A percentile compares a stretch with the other conserved stretches of the same genome.
Conservation (phyloP, 2,797 vertebrate species). For the Enteromius unitaeniatus region DNA sequence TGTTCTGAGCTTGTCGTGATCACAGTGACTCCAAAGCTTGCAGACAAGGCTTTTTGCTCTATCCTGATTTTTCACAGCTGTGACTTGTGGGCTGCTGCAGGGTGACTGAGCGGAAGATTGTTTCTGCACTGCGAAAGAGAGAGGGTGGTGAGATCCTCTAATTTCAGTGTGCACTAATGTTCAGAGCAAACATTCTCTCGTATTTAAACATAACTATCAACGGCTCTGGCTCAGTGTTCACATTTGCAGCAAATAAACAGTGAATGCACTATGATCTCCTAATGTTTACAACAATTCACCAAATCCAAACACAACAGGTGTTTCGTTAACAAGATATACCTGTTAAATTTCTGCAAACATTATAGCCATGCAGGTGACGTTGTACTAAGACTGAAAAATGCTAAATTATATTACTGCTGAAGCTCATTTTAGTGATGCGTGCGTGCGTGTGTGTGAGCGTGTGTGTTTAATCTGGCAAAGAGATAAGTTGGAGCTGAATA, state of each 20-base stretch:
- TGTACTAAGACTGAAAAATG: not conserved
- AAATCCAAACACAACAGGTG: constrained; percentile 24
- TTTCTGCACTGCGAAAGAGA: constrained; percentile 29
- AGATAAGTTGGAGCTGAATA: constrained; percentile 1
- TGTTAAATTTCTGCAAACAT: not conserved
- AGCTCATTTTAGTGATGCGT: not conserved
- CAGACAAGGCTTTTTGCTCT: constrained; percentile 26
- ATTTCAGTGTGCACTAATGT: constrained; percentile 21
- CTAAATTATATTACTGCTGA: not conserved
- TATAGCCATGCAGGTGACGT: not conserved
- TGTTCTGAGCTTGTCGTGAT: constrained; percentile 9
- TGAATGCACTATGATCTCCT: not conserved
- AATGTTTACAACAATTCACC: constrained; percentile 1
- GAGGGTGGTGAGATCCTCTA: constrained; percentile 28
- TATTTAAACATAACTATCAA: constrained; percentile 8
- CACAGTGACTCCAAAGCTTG: not conserved
- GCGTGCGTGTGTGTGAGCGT: not conserved
- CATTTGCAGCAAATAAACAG: not conserved
- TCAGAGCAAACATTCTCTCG: not conserved
- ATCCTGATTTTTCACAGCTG: constrained; percentile 35
- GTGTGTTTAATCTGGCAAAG: constrained; percentile 1
- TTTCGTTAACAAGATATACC: not conserved
- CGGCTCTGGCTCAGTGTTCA: not conserved
- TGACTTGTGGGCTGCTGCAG: constrained; percentile 40
- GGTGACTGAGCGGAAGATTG: constrained; percentile 25